Percentiles rank a stretch among this genome's conserved stretches.
Conservation (phyloP, 1,140 invertebrate species). For the Pseudomyrmex dendroicus region DNA sequence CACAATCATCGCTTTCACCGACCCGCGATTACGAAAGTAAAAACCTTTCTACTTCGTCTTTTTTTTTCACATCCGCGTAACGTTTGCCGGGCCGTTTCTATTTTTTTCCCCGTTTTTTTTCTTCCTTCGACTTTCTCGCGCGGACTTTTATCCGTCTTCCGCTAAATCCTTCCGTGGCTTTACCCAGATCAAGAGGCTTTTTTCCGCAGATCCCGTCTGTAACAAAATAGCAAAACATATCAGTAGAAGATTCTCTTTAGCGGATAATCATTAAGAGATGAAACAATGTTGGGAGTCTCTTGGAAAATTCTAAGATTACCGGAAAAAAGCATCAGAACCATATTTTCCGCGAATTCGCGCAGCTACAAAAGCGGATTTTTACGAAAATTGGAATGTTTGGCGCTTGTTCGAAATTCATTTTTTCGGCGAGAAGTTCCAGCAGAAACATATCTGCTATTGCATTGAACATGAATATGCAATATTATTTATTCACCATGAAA, state of each 20-base stretch:
- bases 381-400: constrained; percentile 19
- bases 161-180: constrained; percentile 22
- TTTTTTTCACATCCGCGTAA: constrained; percentile 27
- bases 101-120: constrained; percentile 27
- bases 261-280: constrained; percentile 53
- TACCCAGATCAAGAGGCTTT: constrained; percentile 17
- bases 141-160: constrained; percentile 22
- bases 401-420: constrained; percentile 4
- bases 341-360: constrained; percentile 6
- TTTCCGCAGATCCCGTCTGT: constrained; percentile 37
- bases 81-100: constrained; percentile 36
- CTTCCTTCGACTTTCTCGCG: constrained; percentile 1
- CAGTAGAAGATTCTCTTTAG: constrained; percentile 48
- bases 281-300: neutral
- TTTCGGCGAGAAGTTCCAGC: neutral
- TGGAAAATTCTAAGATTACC: constrained; percentile 33
- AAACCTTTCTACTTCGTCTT: neutral
- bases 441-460: neutral
- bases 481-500: constrained; percentile 20
- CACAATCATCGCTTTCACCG: constrained; percentile 54
- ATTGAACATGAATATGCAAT: constrained; percentile 23
- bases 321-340: neutral
- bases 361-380: neutral
- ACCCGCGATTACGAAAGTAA: constrained; percentile 33
- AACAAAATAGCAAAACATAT: constrained; percentile 65